Percentiles rank a stretch among this genome's conserved stretches.
Evolutionary conservation across 1,140 invertebrate genomes (phyloP).

Genomic region (Polypedilum vanderplanki): DNA sequence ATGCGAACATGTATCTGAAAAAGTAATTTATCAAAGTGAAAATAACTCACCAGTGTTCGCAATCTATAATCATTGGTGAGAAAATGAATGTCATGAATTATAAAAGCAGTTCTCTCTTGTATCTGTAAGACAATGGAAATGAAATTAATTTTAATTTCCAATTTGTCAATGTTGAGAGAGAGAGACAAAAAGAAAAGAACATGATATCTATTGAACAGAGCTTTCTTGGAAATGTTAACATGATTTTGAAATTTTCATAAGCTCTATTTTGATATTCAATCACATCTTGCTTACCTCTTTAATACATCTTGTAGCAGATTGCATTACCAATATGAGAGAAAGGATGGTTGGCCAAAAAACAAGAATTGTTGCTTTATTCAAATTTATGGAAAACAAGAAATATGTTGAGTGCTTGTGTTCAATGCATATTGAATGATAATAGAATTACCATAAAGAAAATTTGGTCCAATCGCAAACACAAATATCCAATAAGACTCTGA

Average conservation of each 20-base stretch:
- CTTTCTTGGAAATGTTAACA: no score
- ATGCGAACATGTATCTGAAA: background rate
- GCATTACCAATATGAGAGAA: background rate
- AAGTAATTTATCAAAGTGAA: constrained; percentile 14
- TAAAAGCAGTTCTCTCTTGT: background rate
- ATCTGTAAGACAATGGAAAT: background rate
- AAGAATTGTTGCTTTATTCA: background rate
- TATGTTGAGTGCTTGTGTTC: no score
- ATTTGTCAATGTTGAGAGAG: background rate
- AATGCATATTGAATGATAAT: background rate
- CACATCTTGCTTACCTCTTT: constrained; percentile 3
- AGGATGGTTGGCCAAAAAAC: background rate
- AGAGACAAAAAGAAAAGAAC: no score
- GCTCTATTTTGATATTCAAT: background rate
- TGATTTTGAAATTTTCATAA: background rate
- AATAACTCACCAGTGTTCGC: background rate
- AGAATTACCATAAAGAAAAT: constrained; percentile 16
- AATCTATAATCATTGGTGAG: constrained; percentile 1
- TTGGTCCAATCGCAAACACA: background rate
- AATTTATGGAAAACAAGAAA: no score
- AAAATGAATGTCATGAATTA: constrained; percentile 18
- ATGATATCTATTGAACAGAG: no score
- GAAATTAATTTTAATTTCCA: constrained; percentile 16
- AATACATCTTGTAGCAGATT: background rate
- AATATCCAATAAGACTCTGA: background rate